Conservation (phyloP, 2,113 vertebrate species). For the Cranoglanis bouderius region DNA sequence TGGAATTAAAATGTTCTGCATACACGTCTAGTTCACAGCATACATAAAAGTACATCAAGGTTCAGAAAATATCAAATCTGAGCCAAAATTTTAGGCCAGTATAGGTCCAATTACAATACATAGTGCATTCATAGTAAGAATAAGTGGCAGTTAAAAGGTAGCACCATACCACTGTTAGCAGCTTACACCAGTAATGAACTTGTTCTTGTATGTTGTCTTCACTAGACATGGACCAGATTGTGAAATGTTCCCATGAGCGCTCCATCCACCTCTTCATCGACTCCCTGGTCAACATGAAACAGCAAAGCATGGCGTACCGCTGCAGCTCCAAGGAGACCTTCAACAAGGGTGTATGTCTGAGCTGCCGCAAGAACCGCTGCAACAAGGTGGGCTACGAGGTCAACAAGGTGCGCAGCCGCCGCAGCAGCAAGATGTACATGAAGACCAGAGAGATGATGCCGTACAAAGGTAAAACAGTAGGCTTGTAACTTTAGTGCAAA, state of each 20-base stretch:
- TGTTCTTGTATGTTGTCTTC: neutral
- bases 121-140: neutral
- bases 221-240: constrained; percentile 89
- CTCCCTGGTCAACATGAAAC: constrained; percentile 86
- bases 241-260: constrained; percentile 96
- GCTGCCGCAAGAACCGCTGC: constrained; percentile 95
- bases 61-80: neutral
- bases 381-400: constrained; percentile 92
- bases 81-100: neutral
- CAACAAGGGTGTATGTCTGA: constrained; percentile 92
- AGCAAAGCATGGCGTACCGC: constrained; percentile 87
- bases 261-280: constrained; percentile 98
- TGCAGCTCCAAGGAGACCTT: constrained; percentile 90
- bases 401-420: constrained; percentile 83
- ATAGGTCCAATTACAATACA: neutral
- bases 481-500: neutral
- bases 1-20: neutral
- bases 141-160: neutral
- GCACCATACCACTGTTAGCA: neutral
- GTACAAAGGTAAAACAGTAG: constrained; percentile 84
- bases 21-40: neutral
- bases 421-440: constrained; percentile 88
- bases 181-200: neutral
- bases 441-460: constrained; percentile 92
- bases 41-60: neutral